Conservation (phyloP, 2,888 invertebrate genomes). For the Troides helena region DNA sequence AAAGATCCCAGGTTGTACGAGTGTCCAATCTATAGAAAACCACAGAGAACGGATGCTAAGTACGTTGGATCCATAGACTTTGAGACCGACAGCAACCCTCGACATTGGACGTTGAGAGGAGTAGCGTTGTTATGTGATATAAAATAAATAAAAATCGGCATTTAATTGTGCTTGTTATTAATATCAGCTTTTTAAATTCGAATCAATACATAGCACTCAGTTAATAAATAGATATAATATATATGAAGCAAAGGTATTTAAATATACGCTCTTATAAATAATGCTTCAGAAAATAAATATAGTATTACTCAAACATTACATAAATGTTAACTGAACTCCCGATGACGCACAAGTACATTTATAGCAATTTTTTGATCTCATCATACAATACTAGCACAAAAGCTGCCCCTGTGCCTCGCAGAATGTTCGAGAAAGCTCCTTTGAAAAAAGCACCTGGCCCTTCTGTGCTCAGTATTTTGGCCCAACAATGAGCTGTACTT, state of each 20-base stretch:
- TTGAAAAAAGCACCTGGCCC: slow-evolving; percentile 94
- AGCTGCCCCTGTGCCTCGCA: slow-evolving; percentile 95
- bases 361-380: slow-evolving; percentile 86
- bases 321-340: too few species aligned
- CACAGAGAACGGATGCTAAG: slow-evolving; percentile 95
- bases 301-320: not conserved
- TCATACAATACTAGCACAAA: slow-evolving; percentile 95
- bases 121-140: slow-evolving; percentile 98
- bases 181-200: not conserved
- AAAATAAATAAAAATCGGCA: slow-evolving; percentile 81
- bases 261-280: slow-evolving; percentile 7
- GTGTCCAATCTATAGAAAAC: slow-evolving; percentile 98
- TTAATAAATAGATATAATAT: slow-evolving; percentile 3
- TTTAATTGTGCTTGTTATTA: not conserved
- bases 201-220: slow-evolving; percentile 5
- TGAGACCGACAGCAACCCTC: slow-evolving; percentile 94
- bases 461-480: slow-evolving; percentile 88
- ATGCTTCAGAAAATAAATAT: slow-evolving; percentile 2
- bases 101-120: slow-evolving; percentile 97
- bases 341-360: slow-evolving; percentile 37
- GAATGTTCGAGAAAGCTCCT: slow-evolving; percentile 95
- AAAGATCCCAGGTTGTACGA: slow-evolving; percentile 95
- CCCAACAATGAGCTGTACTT: slow-evolving; percentile 94
- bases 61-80: slow-evolving; percentile 97
- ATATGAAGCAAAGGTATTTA: slow-evolving; percentile 2